A percentile compares a stretch with the other conserved stretches of the same genome.
These are phyloP conservation scores for Drosophila limbata DNA, from an alignment of 2,888 invertebrate species.

Conservation along the genomic window DNA sequence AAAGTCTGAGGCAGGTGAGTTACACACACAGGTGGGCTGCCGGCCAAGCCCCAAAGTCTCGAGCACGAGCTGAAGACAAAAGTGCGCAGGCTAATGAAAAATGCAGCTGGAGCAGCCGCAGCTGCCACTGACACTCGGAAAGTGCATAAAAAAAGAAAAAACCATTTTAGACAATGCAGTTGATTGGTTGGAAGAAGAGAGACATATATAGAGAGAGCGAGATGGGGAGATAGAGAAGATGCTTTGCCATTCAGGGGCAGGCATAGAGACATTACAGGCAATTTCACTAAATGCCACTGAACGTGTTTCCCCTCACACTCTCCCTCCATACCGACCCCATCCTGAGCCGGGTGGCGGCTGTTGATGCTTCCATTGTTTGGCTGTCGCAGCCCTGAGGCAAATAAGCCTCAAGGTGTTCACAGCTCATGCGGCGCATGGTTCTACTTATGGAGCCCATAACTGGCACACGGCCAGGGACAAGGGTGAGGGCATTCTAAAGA, in stretches of 20 bases:
- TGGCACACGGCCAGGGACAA: conserved; percentile 66
- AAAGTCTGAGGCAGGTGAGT: conserved; percentile 7
- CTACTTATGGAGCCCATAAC: conserved; percentile 37
- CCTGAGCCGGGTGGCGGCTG: conserved; percentile 13
- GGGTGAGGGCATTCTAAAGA: conserved; percentile 25
- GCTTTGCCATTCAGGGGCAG: conserved; percentile 55
- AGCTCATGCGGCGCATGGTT: conserved; percentile 63
- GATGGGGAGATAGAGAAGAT: conserved; percentile 17
- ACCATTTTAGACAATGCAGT: conserved; percentile 66
- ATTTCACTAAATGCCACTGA: conserved; percentile 71
- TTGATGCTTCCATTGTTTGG: conserved; percentile 61
- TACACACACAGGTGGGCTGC: conserved; percentile 53
- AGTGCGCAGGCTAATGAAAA: conserved; percentile 71
- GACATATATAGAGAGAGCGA: background rate
- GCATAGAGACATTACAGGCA: conserved; percentile 62
- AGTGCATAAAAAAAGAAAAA: conserved; percentile 57
- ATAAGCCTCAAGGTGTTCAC: conserved; percentile 68
- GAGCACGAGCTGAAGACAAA: conserved; percentile 24
- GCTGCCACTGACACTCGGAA: conserved; percentile 52
- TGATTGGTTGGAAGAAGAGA: conserved; percentile 2
- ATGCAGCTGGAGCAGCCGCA: conserved; percentile 58
- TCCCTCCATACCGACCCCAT: background rate
- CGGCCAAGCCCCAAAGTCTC: conserved; percentile 36
- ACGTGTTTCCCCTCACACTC: conserved; percentile 27
- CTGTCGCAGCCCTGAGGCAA: conserved; percentile 48